Base-by-base conservation (phyloP, 2,797 vertebrate species). In the Chanos chanos region DNA sequence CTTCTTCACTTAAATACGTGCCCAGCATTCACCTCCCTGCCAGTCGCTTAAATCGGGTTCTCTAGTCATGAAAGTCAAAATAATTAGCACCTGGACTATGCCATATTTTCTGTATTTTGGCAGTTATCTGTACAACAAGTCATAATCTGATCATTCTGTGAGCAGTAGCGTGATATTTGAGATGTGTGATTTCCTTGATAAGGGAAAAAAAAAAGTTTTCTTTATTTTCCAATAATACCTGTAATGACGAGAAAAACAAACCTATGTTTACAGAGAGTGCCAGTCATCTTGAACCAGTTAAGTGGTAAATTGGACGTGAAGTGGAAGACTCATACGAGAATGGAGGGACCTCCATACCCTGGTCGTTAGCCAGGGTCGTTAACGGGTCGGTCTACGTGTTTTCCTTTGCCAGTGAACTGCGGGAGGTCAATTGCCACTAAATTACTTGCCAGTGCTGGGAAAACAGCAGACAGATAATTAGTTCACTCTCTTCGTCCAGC, bases 391-490 rank as follows among this genome's bases (percentile, higher is more conserved):
- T 80, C 85, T 81, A 76, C 85, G 81, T 89, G 86, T 88, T 90
- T 89, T 86, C 82, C 78, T 87, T 87, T 68, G 82, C 80, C 64
- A 80, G 81, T 73, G 77, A 87, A 87, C 87, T 84, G 81, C 83
- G 77, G 84, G 87, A 87, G 88, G 87, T 90, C 89, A 90, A 89
- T 86, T 89, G 89, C 87, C 76, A 64, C 77, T 82, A 88, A 90
- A 90, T 89, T 83, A 87, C 83, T 75, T 76, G 76, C 82, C 83
- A 79, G 85, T 85, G 85, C 86, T 88, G 81, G 84, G 83, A 89
- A 89, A 89, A 89, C 85, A 87, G 82, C 74, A 69, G 83, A 83
- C 81, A 82, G 81, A 89, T 89, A 89, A 89, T 90, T 88, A 89
- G 86, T 89, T 87, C 83, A 84, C 81, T 86, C 83, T 84, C 79